A percentile compares a stretch with the other conserved stretches of the same genome.
Evolutionary conservation across 2,888 invertebrate species (phyloP).

Genomic region (Scotopteryx bipunctaria): DNA sequence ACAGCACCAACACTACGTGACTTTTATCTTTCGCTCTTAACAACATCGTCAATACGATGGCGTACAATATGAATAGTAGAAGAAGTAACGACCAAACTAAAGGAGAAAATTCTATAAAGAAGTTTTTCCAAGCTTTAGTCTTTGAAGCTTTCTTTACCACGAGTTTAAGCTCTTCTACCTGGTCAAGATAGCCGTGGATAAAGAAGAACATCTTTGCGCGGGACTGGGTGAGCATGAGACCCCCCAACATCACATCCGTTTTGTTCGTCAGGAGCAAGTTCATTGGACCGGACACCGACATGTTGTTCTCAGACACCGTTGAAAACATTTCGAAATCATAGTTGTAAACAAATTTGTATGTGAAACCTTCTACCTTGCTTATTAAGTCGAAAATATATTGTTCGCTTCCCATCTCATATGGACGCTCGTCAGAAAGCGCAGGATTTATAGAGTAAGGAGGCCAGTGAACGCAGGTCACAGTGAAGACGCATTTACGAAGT

Average conservation of each 20-base stretch:
- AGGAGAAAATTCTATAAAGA: constrained; percentile 50
- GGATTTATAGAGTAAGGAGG: constrained; percentile 55
- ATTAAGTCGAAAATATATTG: constrained; percentile 50
- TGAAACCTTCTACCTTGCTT: constrained; percentile 49
- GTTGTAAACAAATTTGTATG: constrained; percentile 46
- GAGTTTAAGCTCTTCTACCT: constrained; percentile 48
- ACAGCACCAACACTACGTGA: constrained; percentile 43
- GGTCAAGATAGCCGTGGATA: constrained; percentile 47
- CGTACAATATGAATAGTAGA: constrained; percentile 41
- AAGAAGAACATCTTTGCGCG: constrained; percentile 46
- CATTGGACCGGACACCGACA: constrained; percentile 45
- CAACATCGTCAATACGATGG: constrained; percentile 37
- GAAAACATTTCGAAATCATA: constrained; percentile 43
- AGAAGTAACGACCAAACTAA: constrained; percentile 50
- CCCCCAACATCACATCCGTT: constrained; percentile 35
- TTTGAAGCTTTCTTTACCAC: constrained; percentile 48
- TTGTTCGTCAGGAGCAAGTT: constrained; percentile 36
- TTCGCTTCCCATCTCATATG: constrained; percentile 41
- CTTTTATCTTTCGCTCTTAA: constrained; percentile 41
- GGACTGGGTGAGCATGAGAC: constrained; percentile 38
- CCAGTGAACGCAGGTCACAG: constrained; percentile 48
- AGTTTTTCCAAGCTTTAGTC: constrained; percentile 46
- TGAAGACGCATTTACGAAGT: constrained; percentile 55
- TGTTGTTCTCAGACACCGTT: constrained; percentile 40
- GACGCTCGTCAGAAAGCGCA: neutral